Percentiles rank a stretch among this genome's conserved stretches.
Conservation (phyloP, 2,888 invertebrate species). For the Pinctada fucata region DNA sequence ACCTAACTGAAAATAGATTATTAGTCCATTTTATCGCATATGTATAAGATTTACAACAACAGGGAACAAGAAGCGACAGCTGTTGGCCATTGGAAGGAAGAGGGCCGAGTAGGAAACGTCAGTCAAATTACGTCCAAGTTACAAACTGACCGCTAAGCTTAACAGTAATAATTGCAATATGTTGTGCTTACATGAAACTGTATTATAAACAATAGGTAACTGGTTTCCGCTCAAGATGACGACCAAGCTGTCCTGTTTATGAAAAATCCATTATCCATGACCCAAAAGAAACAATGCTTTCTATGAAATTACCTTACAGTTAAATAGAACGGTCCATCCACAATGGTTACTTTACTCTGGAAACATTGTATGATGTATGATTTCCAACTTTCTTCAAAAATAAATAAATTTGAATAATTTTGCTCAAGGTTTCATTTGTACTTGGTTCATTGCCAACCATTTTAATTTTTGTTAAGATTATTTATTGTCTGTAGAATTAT, state of each 20-base stretch:
- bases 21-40: background rate
- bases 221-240: background rate
- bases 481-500: no score
- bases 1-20: slow-evolving; percentile 4
- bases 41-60: background rate
- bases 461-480: no score
- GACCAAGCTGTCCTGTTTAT: background rate
- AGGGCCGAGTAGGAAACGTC: background rate
- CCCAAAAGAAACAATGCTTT: no score
- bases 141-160: background rate
- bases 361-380: no score
- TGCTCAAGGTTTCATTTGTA: no score
- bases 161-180: background rate
- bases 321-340: no score
- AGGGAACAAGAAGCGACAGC: background rate
- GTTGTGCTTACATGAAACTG: background rate
- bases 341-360: no score
- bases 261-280: background rate
- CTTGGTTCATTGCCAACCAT: no score
- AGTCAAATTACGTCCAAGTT: background rate
- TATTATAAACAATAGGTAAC: background rate
- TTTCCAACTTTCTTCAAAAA: no score
- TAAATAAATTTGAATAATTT: no score
- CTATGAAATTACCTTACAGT: no score
- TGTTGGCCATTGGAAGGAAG: background rate